Conservation (phyloP, 2,888 invertebrate genomes). For the Nephrotoma flavescens region DNA sequence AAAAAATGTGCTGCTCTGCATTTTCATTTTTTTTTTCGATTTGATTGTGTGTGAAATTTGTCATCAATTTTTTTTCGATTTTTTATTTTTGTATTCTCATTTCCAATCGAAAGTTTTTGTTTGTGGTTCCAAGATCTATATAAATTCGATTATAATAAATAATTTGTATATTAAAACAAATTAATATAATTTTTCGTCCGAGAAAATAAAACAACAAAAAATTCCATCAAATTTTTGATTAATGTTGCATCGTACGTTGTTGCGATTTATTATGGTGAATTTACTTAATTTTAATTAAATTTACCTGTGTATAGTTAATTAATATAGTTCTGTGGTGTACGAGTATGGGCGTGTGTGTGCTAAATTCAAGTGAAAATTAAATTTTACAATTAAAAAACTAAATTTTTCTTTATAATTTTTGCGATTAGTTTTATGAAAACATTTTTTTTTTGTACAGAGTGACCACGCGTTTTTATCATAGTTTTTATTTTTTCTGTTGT, state of each 20-base stretch:
- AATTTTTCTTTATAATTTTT: background rate
- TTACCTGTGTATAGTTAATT: background rate
- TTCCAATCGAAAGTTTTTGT: background rate
- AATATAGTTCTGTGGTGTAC: background rate
- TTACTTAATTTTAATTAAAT: background rate
- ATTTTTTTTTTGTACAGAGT: background rate
- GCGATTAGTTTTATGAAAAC: background rate
- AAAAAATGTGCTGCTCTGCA: slow-evolving; percentile 2
- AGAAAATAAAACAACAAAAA: background rate
- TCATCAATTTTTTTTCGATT: background rate
- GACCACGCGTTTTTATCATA: background rate
- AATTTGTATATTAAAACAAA: background rate
- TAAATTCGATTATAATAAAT: background rate
- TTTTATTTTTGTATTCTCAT: background rate
- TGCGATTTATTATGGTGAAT: slow-evolving; percentile 4
- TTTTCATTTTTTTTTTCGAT: background rate
- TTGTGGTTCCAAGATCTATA: background rate
- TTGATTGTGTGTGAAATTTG: slow-evolving; percentile 2
- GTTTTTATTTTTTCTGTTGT: background rate
- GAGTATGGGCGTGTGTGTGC: background rate
- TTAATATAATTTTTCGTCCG: background rate
- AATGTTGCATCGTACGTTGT: slow-evolving; percentile 1
- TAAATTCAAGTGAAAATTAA: background rate
- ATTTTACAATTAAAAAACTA: background rate
- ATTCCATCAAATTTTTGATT: background rate